Conservation (phyloP, 2,113 vertebrate species). For the Pygoscelis antarcticus region DNA sequence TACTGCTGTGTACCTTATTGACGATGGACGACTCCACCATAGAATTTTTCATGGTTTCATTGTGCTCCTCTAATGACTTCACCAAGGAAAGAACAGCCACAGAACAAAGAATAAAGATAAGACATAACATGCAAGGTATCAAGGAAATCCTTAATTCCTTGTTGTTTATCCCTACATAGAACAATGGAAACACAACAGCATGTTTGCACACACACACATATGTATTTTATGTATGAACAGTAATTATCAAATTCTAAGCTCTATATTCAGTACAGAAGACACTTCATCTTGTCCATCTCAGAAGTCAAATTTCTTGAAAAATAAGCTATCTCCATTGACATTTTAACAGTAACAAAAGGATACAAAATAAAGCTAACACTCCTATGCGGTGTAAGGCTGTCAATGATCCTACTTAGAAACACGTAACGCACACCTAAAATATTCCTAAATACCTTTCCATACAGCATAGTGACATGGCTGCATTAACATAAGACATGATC, state of each 20-base stretch:
- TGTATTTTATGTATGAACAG: neutral
- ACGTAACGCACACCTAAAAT: neutral
- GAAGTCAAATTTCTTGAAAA: neutral
- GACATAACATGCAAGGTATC: slow-evolving; percentile 71
- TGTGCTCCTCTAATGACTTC: slow-evolving; percentile 88
- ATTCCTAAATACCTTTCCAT: neutral
- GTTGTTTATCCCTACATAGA: neutral
- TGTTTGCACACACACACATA: neutral
- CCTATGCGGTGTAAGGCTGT: neutral
- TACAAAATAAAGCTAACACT: neutral
- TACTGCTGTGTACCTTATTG: slow-evolving; percentile 84
- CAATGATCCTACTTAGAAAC: neutral
- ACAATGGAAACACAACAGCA: neutral
- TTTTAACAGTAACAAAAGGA: neutral
- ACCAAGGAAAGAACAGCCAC: slow-evolving; percentile 76
- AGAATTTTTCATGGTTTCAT: slow-evolving; percentile 86
- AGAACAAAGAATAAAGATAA: slow-evolving; percentile 73
- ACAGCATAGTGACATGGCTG: neutral
- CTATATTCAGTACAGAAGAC: neutral
- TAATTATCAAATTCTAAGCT: neutral
- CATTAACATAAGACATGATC: neutral
- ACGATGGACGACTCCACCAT: slow-evolving; percentile 81
- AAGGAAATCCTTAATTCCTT: slow-evolving; percentile 2
- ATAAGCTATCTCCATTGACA: neutral
- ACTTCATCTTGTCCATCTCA: neutral